A percentile compares a stretch with the other conserved stretches of the same genome.
Evolutionary conservation across 2,113 vertebrate species (phyloP).

Genomic region (Orientallactaga bullata): DNA sequence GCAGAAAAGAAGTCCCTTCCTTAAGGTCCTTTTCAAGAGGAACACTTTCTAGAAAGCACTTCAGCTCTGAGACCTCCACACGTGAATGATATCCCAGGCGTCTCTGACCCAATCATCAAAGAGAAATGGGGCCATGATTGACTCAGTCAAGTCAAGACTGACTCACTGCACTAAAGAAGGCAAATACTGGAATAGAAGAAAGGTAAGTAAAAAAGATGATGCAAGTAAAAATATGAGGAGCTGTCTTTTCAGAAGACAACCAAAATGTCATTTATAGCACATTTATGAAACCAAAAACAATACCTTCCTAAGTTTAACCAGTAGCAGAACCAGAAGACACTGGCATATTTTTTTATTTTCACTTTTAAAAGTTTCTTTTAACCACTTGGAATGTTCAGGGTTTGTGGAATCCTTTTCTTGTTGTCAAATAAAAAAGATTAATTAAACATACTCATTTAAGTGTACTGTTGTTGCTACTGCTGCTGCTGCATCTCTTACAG

Average conservation of each 20-base stretch:
- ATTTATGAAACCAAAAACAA: conserved; percentile 9
- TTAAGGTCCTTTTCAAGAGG: not conserved
- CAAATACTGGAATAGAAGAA: not conserved
- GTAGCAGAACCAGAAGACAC: too few relatives aligned
- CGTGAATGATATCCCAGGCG: not conserved
- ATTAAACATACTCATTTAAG: not conserved
- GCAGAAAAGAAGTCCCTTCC: not conserved
- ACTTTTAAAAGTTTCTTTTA: too few relatives aligned
- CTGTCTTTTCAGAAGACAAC: not conserved
- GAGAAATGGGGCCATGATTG: not conserved
- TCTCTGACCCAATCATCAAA: not conserved
- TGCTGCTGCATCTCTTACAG: not conserved
- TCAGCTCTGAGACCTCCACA: not conserved
- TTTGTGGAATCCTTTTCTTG: not conserved
- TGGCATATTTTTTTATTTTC: too few relatives aligned
- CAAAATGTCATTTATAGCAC: not conserved
- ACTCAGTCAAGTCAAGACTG: not conserved
- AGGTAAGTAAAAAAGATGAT: too few relatives aligned
- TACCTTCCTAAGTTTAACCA: not conserved
- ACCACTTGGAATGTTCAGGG: not conserved
- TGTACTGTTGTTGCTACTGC: not conserved
- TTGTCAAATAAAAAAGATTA: not conserved
- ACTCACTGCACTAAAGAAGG: not conserved
- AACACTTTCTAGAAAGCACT: not conserved
- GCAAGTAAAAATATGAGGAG: not conserved